Evolutionary conservation across 2,113 vertebrate species (phyloP), one percentile per base, ranked within the genome.

Genomic region (Lota lota): DNA sequence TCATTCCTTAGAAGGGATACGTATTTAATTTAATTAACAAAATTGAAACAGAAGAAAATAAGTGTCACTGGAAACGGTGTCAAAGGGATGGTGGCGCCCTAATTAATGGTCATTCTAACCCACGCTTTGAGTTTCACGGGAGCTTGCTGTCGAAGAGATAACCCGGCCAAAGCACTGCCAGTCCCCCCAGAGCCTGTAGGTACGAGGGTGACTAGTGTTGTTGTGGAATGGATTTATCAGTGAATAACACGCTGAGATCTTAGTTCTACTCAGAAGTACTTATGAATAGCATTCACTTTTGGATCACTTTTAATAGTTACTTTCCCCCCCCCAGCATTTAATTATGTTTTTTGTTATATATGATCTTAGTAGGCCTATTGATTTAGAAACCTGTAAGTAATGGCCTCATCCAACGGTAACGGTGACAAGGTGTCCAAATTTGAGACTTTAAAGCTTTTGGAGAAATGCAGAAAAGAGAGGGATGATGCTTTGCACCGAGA

Each of bases 31-130:
- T 83, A 86, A 90, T 91, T 87, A 91, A 83, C 74, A 85, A 87
- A 91, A 82, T 54, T 80, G 76, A 40, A 18, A 6, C n/a, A 56
- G 16, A 18, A 56, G 53, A 67, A 75, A 60, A 77, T 12, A 71
- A 47, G 74, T 82, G 91, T 92, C 82, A 93, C 81, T 87, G 83
- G 90, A 93, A 90, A 88, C 89, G n/a, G 80, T 90, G 86, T 89
- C 83, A 89, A 79, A 73, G 74, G 76, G 77, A 72, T 82, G 76
- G 81, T 69, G 83, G 86, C 64, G 79, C 85, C 87, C 91, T 92
- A 92, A 91, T 92, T 93, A 93, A 88, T 89, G 91, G 92, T 93
- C 87, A 93, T 93, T 91, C 89, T 90, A 93, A 88, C 89, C 89
- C 77, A 66, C 88, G 91, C 90, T 88, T 93, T 89, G 87, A 86